Evolutionary conservation across 1,140 invertebrate genomes (phyloP).

Genomic region (Diorhabda carinulata): DNA sequence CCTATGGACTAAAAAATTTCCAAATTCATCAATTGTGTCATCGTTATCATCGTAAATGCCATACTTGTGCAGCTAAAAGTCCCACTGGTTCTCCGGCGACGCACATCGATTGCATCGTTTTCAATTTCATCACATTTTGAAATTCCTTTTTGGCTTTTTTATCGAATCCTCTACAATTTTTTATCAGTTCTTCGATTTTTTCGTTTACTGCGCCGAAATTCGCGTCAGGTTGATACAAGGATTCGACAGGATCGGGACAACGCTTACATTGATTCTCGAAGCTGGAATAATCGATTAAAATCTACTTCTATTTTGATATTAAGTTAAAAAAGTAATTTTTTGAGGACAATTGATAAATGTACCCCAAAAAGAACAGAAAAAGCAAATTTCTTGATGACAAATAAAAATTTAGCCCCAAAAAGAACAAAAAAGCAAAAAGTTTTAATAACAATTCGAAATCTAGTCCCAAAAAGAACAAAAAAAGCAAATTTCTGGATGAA

Average conservation of each 20-base stretch:
- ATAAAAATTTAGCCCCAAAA: too few species aligned
- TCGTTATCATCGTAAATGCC: not conserved
- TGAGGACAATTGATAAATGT: too few species aligned
- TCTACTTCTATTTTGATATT: too few species aligned
- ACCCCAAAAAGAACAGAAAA: too few species aligned
- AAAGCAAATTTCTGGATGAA: too few species aligned
- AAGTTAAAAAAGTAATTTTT: too few species aligned
- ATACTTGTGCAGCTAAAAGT: constrained; percentile 78
- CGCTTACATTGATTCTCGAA: constrained; percentile 23
- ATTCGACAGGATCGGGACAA: constrained; percentile 72
- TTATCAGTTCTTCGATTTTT: constrained; percentile 65
- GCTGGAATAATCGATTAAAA: not conserved
- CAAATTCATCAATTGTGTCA: not conserved
- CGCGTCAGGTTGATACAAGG: constrained; percentile 64
- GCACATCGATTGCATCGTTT: constrained; percentile 71
- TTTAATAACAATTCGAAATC: too few species aligned
- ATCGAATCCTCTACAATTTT: constrained; percentile 58
- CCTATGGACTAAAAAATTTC: constrained; percentile 70
- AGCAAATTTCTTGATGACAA: too few species aligned
- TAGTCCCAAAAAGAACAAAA: too few species aligned
- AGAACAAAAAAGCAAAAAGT: too few species aligned
- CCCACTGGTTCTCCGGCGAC: constrained; percentile 95
- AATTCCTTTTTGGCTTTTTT: constrained; percentile 55
- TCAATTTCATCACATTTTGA: constrained; percentile 69
- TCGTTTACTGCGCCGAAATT: constrained; percentile 82